phyloP scores from a whole-genome alignment of 2,888 invertebrate species.

The Ectobius pallidus region DNA sequence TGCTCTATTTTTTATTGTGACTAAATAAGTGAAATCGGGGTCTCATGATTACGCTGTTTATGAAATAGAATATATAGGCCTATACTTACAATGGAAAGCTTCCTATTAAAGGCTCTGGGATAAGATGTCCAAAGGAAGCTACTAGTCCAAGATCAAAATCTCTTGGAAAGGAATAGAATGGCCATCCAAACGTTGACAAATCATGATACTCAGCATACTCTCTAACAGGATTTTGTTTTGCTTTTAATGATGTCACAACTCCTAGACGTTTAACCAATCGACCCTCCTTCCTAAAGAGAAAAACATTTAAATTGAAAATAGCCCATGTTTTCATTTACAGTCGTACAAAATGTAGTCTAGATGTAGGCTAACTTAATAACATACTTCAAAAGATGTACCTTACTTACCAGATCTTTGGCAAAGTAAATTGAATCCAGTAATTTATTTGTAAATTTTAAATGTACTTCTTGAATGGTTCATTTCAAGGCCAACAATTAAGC shows the following conservation, averaged over 20 bases:
- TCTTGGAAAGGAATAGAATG: conserved; percentile 55
- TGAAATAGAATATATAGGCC: too few species aligned
- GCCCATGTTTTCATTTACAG: not conserved
- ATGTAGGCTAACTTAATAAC: not conserved
- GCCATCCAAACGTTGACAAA: conserved; percentile 71
- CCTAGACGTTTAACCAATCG: conserved; percentile 63
- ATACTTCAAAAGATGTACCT: not conserved
- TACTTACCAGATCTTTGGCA: not conserved
- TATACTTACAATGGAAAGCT: conserved; percentile 80
- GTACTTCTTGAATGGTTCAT: too few species aligned
- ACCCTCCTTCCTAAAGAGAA: conserved; percentile 59
- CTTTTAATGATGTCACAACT: conserved; percentile 72
- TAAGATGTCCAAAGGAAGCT: conserved; percentile 92
- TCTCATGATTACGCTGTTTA: too few species aligned
- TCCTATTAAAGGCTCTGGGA: conserved; percentile 75
- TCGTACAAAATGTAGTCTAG: not conserved
- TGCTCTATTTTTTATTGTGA: too few species aligned
- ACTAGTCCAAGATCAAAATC: conserved; percentile 86
- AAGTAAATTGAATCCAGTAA: not conserved
- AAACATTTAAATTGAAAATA: not conserved
- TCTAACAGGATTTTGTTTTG: conserved; percentile 67
- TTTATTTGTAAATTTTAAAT: not conserved
- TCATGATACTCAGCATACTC: conserved; percentile 69
- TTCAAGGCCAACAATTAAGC: too few species aligned
- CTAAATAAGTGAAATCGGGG: too few species aligned